Conservation (phyloP, 1,140 invertebrate species). For the Drosophila nikananu region DNA sequence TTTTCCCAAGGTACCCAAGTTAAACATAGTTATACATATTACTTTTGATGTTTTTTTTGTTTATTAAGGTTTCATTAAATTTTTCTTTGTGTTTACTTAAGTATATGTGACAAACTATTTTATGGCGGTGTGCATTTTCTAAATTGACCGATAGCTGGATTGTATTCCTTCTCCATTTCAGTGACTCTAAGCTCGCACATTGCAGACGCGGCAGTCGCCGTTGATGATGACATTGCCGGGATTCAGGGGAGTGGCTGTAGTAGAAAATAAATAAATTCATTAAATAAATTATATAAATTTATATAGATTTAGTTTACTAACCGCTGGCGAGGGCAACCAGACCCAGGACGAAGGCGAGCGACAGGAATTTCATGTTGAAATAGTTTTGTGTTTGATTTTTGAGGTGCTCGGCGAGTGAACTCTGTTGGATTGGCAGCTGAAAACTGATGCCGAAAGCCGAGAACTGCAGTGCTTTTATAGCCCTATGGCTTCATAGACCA, state of each 20-base stretch:
- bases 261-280: background rate
- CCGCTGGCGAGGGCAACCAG: conserved; percentile 66
- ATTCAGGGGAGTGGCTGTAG: conserved; percentile 55
- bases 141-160: conserved; percentile 5
- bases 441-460: conserved; percentile 32
- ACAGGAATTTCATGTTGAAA: conserved; percentile 71
- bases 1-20: background rate
- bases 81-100: conserved; percentile 2
- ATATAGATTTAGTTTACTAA: conserved; percentile 28
- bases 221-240: conserved; percentile 76
- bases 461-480: conserved; percentile 35
- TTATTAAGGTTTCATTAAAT: conserved; percentile 5
- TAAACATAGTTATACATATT: background rate
- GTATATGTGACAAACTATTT: conserved; percentile 5
- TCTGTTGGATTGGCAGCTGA: conserved; percentile 12
- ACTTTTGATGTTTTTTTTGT: background rate
- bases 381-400: conserved; percentile 13
- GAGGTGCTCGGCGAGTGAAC: conserved; percentile 15
- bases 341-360: conserved; percentile 64
- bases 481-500: background rate
- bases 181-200: conserved; percentile 49
- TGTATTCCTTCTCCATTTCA: background rate
- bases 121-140: conserved; percentile 33
- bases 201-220: conserved; percentile 62
- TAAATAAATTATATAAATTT: background rate